Base-by-base conservation (phyloP, 2,888 invertebrate species). In the Orgyia antiqua region DNA sequence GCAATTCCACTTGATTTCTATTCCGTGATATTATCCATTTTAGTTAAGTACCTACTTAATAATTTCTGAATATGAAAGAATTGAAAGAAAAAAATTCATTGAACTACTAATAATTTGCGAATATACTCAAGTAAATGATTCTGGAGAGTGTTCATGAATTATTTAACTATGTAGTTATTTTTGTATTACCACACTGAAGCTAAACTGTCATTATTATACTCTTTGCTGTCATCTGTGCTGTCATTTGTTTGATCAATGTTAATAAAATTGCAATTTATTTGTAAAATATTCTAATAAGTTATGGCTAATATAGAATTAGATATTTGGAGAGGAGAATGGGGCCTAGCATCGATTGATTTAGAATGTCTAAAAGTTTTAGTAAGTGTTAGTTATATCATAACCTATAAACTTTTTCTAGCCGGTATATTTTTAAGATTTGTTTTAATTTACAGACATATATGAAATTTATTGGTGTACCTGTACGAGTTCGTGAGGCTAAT, bases 291-390 rank as follows among this genome's bases (percentile, higher is more conserved):
- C 29, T 27, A 32, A 4, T 37, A 35, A 48, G 23, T 42, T 52
- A 84, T 84, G 83, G 68, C 77, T 56, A 84, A 58, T 53, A 84
- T 86, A 69, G 84, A 90, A 68, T 75, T 96, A 49, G 89, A 93
- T 72, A 91, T 95, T 46, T 96, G 95, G 91, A 90, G 92, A 62
- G 94, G 95, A 10, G 95, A 95, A 71, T 96, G 93, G 91, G 94
- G 94, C 11, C 80, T 97, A 29, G 94, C 95, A 0, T 94, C 96
- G 0, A 89, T 96, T 36, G 95, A 96, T 87, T 88, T 92, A 38
- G 91, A 93, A 68, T 95, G 94, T 68, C 84, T 96, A 25, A 91
- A 94, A 77, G 90, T 93, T 60, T 84, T 96, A 89, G 94, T 96
- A 69, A 89, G 88, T 68, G 31, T n/a, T 39, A 39, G 38, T 36